Conservation (phyloP, 2,888 invertebrate genomes). For the Calameuta filiformis region DNA sequence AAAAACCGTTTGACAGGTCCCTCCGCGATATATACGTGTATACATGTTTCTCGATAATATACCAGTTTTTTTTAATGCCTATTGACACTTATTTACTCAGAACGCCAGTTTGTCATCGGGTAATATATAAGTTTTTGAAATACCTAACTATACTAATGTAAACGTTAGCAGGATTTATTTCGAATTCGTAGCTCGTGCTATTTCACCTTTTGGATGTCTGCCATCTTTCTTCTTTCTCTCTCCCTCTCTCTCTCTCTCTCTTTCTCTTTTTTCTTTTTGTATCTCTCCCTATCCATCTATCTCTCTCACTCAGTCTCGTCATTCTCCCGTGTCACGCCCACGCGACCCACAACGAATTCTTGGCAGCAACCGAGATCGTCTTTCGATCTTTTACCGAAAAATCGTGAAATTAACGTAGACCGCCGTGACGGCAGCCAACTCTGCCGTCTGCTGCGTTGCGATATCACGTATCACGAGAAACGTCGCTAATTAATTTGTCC, state of each 20-base stretch:
- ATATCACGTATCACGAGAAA: no score
- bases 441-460: no score
- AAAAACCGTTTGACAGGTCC: no score
- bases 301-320: conserved; percentile 14
- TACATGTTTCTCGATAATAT: no score
- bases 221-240: conserved; percentile 25
- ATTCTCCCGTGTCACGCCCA: background rate
- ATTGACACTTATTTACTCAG: no score
- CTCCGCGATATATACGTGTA: no score
- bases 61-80: no score
- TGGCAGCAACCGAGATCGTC: conserved; percentile 28
- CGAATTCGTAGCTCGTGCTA: conserved; percentile 21
- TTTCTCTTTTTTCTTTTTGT: conserved; percentile 21
- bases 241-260: conserved; percentile 21
- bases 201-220: conserved; percentile 34
- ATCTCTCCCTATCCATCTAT: conserved; percentile 14
- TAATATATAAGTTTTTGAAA: no score
- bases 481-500: no score
- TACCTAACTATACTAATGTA: background rate
- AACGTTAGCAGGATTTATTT: background rate
- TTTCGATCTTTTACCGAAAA: background rate
- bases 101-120: no score
- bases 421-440: no score
- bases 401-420: no score
- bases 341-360: conserved; percentile 24